Evolutionary conservation across 2,113 vertebrate genomes (phyloP).

Genomic region (Tylochromis polylepis): DNA sequence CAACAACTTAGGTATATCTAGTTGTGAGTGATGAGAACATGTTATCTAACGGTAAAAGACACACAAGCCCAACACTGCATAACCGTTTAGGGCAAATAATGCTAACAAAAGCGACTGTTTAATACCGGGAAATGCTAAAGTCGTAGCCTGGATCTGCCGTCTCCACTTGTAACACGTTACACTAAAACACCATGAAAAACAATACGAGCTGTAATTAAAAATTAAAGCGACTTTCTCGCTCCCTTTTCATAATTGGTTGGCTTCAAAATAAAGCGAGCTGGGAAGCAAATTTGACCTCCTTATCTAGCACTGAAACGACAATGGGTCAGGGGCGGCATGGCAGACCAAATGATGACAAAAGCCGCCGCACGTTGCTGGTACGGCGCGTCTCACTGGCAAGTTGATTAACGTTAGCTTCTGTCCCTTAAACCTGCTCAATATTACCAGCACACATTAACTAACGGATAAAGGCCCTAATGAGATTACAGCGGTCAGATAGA

Average conservation of each 20-base stretch:
- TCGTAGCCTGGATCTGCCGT: background rate
- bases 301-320: background rate
- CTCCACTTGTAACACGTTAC: background rate
- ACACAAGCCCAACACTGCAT: background rate
- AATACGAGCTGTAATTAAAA: background rate
- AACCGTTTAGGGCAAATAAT: background rate
- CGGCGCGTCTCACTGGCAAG: background rate
- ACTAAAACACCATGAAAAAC: background rate
- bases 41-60: background rate
- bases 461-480: constrained; percentile 9
- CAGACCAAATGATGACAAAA: constrained; percentile 2
- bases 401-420: background rate
- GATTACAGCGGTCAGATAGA: background rate
- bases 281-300: background rate
- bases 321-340: background rate
- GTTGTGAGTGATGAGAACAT: background rate
- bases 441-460: background rate
- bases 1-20: no score
- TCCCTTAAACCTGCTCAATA: background rate
- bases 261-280: background rate
- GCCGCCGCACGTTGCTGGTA: background rate
- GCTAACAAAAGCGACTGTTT: background rate
- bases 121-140: background rate
- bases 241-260: background rate
- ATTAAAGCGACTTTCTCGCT: background rate